Percentiles rank a stretch among this genome's conserved stretches.
Conservation (phyloP, 2,888 invertebrate species). For the Eilema sororculum region DNA sequence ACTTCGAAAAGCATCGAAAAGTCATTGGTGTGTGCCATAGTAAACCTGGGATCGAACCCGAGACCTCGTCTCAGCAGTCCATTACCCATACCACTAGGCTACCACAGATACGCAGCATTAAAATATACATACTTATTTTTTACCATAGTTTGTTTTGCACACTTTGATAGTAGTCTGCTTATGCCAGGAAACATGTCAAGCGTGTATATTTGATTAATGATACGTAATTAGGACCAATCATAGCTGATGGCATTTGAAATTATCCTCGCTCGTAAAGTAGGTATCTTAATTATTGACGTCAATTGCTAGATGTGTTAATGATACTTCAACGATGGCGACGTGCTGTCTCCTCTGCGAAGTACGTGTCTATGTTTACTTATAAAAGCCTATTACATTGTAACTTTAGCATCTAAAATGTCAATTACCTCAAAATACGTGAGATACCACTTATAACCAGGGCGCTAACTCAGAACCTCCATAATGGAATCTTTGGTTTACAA, state of each 20-base stretch:
- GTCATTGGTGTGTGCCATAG: too few relatives aligned
- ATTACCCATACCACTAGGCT: too few relatives aligned
- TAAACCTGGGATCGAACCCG: too few relatives aligned
- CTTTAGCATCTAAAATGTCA: conserved; percentile 22
- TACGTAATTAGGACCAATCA: conserved; percentile 37
- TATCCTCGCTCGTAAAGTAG: conserved; percentile 25
- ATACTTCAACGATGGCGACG: conserved; percentile 9
- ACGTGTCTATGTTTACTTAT: conserved; percentile 12
- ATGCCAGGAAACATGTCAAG: conserved; percentile 28
- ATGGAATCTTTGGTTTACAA: conserved; percentile 19
- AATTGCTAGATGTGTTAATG: conserved; percentile 20
- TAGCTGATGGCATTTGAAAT: conserved; percentile 27
- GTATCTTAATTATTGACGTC: conserved; percentile 28
- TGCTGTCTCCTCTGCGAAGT: conserved; percentile 6
- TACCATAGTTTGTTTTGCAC: conserved; percentile 5
- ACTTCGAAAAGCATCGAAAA: too few relatives aligned
- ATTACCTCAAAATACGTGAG: conserved; percentile 20
- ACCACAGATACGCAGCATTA: too few relatives aligned
- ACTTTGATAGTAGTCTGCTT: conserved; percentile 24
- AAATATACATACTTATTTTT: neutral
- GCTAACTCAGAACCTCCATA: conserved; percentile 25
- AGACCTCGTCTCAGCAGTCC: too few relatives aligned
- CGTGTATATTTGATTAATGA: conserved; percentile 42
- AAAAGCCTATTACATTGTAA: conserved; percentile 23
- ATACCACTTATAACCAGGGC: conserved; percentile 26